Evolutionary conservation across 2,888 invertebrate genomes (phyloP), one percentile per base, ranked within the genome.

Genomic region (Eremobia ochroleuca): DNA sequence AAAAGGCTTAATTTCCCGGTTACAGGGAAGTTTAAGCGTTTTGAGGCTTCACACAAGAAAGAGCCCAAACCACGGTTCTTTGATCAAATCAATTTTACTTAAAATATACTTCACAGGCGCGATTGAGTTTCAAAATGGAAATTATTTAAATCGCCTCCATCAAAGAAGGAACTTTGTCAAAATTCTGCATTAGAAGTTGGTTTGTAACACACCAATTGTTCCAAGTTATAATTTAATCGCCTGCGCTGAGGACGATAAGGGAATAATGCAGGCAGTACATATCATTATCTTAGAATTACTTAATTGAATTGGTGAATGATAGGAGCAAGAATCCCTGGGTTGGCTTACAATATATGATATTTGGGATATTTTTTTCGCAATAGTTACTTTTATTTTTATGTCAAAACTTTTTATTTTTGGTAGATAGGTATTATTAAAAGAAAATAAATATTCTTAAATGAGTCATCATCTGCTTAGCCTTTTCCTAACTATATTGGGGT

Each of bases 71-170:
- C 66, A 71, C 75, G 62, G 65, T 34, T 55, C 80, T 86, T 80
- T 86, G 77, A 86, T 87, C 66, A 78, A 80, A 86, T 86, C 88
- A 76, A 73, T 87, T 82, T 79, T 66, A 82, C 79, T 79, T 83
- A 82, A 87, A 86, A 66, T 76, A 79, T 68, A 76, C 72, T 80
- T 85, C 61, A 65, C 68, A 68, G 66, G 28, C 70, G 55, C 79
- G 72, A 78, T 73, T 66, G 75, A 76, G 75, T 83, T 78, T 79
- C 70, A 61, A 78, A 85, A 76, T 80, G 58, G 64, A 72, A 85
- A 87, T 87, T 78, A 86, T 86, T 85, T 73, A 87, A 87, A 87
- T 79, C 65, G 62, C 72, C 52, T 61, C 21, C 67, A 66, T 71
- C 76, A 76, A 82, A 86, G 77, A 70, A 71, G 76, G 62, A 73